Evolutionary conservation across 2,797 vertebrate genomes (phyloP).

Genomic region (Danio jaintianensis): DNA sequence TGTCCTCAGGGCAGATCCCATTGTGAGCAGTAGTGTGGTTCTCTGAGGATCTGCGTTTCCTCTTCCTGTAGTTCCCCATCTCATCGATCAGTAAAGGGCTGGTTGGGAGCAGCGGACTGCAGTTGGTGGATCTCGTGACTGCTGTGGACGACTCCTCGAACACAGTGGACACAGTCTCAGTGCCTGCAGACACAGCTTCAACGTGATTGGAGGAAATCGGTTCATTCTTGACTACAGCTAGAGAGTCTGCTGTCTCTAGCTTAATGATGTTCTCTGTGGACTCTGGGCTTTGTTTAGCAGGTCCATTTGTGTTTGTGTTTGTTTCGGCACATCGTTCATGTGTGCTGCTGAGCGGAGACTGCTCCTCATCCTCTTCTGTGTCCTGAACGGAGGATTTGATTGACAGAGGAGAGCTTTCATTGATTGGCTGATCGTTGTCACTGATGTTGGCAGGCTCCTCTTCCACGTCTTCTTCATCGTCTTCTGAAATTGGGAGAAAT

Average conservation of each 20-base stretch:
- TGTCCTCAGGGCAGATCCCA: constrained; percentile 43
- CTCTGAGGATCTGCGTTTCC: constrained; percentile 65
- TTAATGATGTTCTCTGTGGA: constrained; percentile 68
- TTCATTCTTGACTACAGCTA: neutral
- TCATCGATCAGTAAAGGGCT: constrained; percentile 52
- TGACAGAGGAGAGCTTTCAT: constrained; percentile 43
- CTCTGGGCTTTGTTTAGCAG: constrained; percentile 56
- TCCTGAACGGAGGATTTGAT: constrained; percentile 48
- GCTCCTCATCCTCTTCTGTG: constrained; percentile 59
- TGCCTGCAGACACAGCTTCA: neutral
- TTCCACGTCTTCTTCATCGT: constrained; percentile 57
- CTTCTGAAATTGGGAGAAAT: constrained; percentile 56
- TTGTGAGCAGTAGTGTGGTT: constrained; percentile 36
- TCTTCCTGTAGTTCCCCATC: constrained; percentile 67
- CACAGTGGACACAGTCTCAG: neutral
- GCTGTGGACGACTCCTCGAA: constrained; percentile 21
- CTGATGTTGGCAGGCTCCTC: constrained; percentile 45
- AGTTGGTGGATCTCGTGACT: constrained; percentile 52
- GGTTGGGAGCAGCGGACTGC: constrained; percentile 59
- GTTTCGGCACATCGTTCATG: constrained; percentile 51
- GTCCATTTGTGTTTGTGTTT: constrained; percentile 49
- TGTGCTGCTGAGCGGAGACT: constrained; percentile 56
- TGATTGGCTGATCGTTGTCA: constrained; percentile 57
- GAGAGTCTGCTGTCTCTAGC: constrained; percentile 56
- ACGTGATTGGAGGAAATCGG: constrained; percentile 56